Evolutionary conservation across 1,140 invertebrate species (phyloP).

Genomic region (Brachionus plicatilis): DNA sequence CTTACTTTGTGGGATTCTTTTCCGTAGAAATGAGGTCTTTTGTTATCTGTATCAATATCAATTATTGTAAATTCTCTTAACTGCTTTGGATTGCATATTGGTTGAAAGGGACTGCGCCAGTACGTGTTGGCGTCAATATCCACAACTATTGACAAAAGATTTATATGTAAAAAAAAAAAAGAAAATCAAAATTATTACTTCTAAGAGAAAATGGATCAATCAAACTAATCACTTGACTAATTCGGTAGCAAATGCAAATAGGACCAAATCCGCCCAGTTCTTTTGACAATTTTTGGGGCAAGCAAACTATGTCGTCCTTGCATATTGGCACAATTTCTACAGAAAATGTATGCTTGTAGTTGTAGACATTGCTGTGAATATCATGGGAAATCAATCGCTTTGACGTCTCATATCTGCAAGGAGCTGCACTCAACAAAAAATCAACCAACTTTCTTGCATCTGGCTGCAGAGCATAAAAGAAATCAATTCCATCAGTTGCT

Average conservation of each 20-base stretch:
- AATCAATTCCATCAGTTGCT: constrained; percentile 86
- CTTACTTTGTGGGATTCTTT: constrained; percentile 48
- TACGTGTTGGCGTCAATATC: constrained; percentile 74
- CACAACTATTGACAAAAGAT: constrained; percentile 62
- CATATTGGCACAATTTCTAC: constrained; percentile 94
- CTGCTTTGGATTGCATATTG: constrained; percentile 82
- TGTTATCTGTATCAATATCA: constrained; percentile 80
- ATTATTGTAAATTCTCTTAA: constrained; percentile 88
- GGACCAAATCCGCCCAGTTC: constrained; percentile 84
- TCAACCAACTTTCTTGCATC: constrained; percentile 91
- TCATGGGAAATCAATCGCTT: constrained; percentile 96
- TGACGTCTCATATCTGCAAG: constrained; percentile 70
- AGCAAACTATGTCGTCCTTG: constrained; percentile 87
- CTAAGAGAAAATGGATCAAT: constrained; percentile 88
- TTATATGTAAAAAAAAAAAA: background rate
- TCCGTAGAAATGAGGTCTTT: constrained; percentile 52
- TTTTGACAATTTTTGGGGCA: constrained; percentile 78
- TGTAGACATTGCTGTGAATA: constrained; percentile 89
- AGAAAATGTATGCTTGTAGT: constrained; percentile 77
- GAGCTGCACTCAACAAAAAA: constrained; percentile 79
- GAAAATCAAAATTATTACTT: constrained; percentile 60
- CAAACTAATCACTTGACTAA: constrained; percentile 80
- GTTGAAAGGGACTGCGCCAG: constrained; percentile 78
- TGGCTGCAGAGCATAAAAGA: constrained; percentile 82
- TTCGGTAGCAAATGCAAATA: constrained; percentile 79